phyloP scores from a whole-genome alignment of 2,113 vertebrate genomes.

The Leptobrachium leishanense region DNA sequence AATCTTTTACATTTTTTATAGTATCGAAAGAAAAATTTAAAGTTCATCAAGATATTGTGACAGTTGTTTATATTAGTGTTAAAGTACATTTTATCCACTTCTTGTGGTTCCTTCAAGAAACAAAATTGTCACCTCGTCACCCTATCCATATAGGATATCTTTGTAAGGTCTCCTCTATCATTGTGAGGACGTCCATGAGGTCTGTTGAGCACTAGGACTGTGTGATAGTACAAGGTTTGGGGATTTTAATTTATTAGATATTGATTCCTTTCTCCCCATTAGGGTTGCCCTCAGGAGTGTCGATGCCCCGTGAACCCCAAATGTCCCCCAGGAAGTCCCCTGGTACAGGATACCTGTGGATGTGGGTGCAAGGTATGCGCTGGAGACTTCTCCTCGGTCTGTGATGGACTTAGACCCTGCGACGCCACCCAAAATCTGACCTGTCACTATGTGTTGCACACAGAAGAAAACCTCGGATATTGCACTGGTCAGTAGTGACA shows the following conservation, averaged over 20 bases:
- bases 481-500: slow-evolving; percentile 24
- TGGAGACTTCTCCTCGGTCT: neutral
- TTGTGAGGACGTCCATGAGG: neutral
- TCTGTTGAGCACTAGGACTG: too few relatives aligned
- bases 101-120: too few relatives aligned
- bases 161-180: neutral
- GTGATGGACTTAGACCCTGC: slow-evolving; percentile 39
- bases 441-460: slow-evolving; percentile 1
- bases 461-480: neutral
- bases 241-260: too few relatives aligned
- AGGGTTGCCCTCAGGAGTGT: slow-evolving; percentile 25
- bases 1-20: too few relatives aligned
- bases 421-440: slow-evolving; percentile 3
- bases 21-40: too few relatives aligned
- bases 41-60: too few relatives aligned
- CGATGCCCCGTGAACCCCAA: neutral
- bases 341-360: slow-evolving; percentile 12
- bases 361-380: slow-evolving; percentile 31
- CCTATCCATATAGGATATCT: too few relatives aligned
- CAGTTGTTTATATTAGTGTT: too few relatives aligned
- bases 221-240: too few relatives aligned
- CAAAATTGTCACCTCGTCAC: too few relatives aligned
- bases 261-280: neutral
- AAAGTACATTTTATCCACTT: too few relatives aligned
- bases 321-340: neutral